Evolutionary conservation across 2,113 vertebrate genomes (phyloP), one percentile per base, ranked within the genome.

Genomic region (Sinocyclocheilus rhinocerous): DNA sequence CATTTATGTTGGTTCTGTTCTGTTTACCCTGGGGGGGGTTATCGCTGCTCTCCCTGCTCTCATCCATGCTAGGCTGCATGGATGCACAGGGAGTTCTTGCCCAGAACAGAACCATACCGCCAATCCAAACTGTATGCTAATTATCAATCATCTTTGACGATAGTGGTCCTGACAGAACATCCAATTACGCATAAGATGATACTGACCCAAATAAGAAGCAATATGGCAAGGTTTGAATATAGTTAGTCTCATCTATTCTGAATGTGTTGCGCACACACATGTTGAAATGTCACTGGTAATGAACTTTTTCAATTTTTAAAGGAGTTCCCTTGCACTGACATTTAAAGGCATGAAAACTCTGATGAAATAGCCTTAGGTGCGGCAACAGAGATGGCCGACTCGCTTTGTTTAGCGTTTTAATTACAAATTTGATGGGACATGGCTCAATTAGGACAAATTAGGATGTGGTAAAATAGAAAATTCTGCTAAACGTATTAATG

Each of bases 221-320:
- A 22, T 36, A 2, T 18, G 20, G 81, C 69, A 18, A 48, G 16
- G n/a, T 42, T 72, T 78, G 63, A 69, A 52, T 81, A 65, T 10
- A 70, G 59, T 57, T 29, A 39, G 10, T 36, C 22, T 76, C 63
- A 76, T 86, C 82, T 82, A n/a, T 79, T 87, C 72, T 45, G 65
- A 85, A 87, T 84, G 65, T 77, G 77, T 45, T 22, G 80, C 84
- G 83, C 75, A 85, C 79, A 85, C 50, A 18, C 57, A 84, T 67
- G 67, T 48, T 76, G 83, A 90, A 91, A 91, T 91, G 90, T 90
- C 89, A 91, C 82, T 83, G 84, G 87, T 90, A 91, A 91, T 90
- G 86, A 84, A 86, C 78, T 85, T 84, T 89, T 89, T 86, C 50
- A 50, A 59, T 85, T 87, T 89, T 90, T 89, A 87, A 91, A 88